Conservation (phyloP, 2,888 invertebrate species). For the Euproctis similis region DNA sequence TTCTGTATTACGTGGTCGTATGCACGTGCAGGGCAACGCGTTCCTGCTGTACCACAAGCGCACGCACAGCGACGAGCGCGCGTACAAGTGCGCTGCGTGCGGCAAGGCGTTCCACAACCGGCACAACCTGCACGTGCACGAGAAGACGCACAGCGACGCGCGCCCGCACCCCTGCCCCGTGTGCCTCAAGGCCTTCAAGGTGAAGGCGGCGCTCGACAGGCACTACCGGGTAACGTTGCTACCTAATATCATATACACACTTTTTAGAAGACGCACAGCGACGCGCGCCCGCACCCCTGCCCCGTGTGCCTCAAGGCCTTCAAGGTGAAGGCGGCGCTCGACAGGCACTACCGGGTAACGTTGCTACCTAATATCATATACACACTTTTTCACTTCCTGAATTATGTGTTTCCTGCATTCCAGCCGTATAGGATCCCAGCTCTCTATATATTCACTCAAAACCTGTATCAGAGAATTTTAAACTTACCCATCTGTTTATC, state of each 20-base stretch:
- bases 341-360: slow-evolving; percentile 48
- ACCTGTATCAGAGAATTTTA: too few relatives aligned
- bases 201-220: slow-evolving; percentile 50
- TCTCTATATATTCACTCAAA: too few relatives aligned
- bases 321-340: slow-evolving; percentile 51
- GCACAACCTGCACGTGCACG: slow-evolving; percentile 50
- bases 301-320: slow-evolving; percentile 49
- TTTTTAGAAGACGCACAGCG: slow-evolving; percentile 50
- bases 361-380: too few relatives aligned
- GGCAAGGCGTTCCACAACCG: slow-evolving; percentile 48
- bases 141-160: slow-evolving; percentile 41
- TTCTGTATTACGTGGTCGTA: background rate
- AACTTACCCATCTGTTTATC: too few relatives aligned
- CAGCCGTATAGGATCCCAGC: too few relatives aligned
- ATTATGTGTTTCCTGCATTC: too few relatives aligned
- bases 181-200: slow-evolving; percentile 53
- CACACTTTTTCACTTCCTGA: too few relatives aligned
- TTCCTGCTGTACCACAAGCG: slow-evolving; percentile 57
- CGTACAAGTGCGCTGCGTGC: slow-evolving; percentile 37
- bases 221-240: slow-evolving; percentile 49
- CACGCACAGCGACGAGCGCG: slow-evolving; percentile 46
- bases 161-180: slow-evolving; percentile 35
- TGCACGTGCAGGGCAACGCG: slow-evolving; percentile 43
- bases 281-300: slow-evolving; percentile 31
- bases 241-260: slow-evolving; percentile 52